Evolutionary conservation across 1,140 invertebrate genomes (phyloP).

Genomic region (Portunus trituberculatus): DNA sequence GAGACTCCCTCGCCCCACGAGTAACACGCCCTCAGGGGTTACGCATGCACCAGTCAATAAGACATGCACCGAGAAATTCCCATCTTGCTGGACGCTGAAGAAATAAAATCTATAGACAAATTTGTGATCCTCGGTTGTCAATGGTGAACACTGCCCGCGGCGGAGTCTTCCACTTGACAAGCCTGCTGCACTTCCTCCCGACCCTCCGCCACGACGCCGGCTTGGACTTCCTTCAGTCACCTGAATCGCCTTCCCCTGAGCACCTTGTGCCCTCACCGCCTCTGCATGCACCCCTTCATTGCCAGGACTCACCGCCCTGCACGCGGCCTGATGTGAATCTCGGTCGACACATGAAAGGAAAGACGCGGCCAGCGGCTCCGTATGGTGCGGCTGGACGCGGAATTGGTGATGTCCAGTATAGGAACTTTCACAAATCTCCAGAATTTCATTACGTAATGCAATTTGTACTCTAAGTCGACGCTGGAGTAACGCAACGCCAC

Average conservation of each 20-base stretch:
- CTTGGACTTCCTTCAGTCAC: conserved; percentile 35
- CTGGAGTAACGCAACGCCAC: background rate
- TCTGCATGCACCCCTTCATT: background rate
- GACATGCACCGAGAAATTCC: background rate
- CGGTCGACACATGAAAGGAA: background rate
- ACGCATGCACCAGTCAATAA: background rate
- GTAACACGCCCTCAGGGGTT: background rate
- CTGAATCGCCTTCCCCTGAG: too few relatives aligned
- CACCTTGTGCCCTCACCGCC: background rate
- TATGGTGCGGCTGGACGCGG: background rate
- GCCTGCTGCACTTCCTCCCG: conserved; percentile 61
- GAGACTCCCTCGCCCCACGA: background rate
- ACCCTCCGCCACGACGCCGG: background rate
- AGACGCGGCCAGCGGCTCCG: background rate
- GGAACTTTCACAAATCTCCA: conserved; percentile 73
- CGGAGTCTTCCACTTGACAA: conserved; percentile 72
- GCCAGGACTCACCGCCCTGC: background rate
- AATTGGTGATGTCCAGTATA: conserved; percentile 72
- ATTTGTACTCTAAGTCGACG: background rate
- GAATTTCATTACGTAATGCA: conserved; percentile 69
- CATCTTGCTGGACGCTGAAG: background rate
- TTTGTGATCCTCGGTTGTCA: conserved; percentile 62
- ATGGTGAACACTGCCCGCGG: conserved; percentile 55
- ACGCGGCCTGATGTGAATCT: background rate
- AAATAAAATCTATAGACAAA: conserved; percentile 51